phyloP scores from a whole-genome alignment of 1,140 invertebrate genomes.

The Saccostrea glomerata region DNA sequence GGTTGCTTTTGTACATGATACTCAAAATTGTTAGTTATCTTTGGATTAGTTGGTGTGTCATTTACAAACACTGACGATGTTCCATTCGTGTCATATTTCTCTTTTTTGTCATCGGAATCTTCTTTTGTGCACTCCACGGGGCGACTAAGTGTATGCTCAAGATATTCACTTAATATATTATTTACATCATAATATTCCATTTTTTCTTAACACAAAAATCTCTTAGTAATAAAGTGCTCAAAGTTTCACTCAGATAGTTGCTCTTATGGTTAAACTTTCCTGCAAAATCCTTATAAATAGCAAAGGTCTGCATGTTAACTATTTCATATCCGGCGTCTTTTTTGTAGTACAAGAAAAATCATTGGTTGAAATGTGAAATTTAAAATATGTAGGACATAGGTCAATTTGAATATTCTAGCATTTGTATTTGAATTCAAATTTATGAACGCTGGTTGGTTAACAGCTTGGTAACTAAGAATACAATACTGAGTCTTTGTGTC shows the following conservation, averaged over 20 bases:
- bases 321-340: conserved; percentile 14
- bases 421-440: conserved; percentile 30
- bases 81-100: background rate
- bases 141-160: background rate
- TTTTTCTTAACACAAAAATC: background rate
- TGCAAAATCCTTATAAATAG: background rate
- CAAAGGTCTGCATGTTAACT: background rate
- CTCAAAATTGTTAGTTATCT: background rate
- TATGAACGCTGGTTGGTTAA: background rate
- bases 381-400: background rate
- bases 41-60: background rate
- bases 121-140: background rate
- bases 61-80: background rate
- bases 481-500: background rate
- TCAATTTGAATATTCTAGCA: background rate
- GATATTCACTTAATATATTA: background rate
- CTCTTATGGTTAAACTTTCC: background rate
- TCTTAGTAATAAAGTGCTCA: background rate
- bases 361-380: background rate
- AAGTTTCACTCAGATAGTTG: background rate
- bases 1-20: background rate
- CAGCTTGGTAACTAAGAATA: background rate
- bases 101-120: background rate
- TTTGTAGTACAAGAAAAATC: background rate
- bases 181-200: background rate